Conservation (phyloP, 2,113 vertebrate species). For the Ariopsis seemanni region DNA sequence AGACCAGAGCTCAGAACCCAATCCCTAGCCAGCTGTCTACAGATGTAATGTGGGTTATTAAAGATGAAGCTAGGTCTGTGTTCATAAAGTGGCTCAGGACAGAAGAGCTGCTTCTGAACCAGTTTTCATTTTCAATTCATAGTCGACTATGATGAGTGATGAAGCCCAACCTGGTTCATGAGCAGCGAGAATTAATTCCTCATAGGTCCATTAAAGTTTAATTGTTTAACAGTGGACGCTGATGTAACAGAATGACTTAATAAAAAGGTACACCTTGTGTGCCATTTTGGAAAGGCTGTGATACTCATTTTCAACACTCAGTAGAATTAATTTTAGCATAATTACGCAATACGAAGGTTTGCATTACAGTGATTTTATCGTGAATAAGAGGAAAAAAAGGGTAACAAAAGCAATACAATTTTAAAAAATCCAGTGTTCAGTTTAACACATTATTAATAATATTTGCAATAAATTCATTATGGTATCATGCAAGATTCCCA, state of each 20-base stretch:
- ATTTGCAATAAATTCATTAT: neutral
- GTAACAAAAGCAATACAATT: neutral
- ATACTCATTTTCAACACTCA: neutral
- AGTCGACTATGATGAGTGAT: neutral
- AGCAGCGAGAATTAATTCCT: neutral
- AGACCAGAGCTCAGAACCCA: neutral
- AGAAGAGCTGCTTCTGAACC: neutral
- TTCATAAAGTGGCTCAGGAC: neutral
- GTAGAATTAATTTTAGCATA: neutral
- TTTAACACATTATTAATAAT: neutral
- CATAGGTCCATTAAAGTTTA: neutral
- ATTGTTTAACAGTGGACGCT: neutral
- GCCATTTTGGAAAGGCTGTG: neutral
- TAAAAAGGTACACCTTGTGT: neutral
- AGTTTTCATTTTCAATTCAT: conserved; percentile 6
- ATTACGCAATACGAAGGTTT: neutral
- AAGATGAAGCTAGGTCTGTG: neutral
- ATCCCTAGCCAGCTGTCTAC: conserved; percentile 2
- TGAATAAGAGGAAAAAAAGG: neutral
- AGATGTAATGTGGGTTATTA: neutral
- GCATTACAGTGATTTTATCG: neutral
- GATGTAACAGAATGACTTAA: too few species aligned
- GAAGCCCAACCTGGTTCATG: neutral
- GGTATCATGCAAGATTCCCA: conserved; percentile 99
- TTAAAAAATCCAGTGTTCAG: neutral